Percentiles rank a stretch among this genome's conserved stretches.
These are phyloP conservation scores for Gavialis gangeticus DNA, from an alignment of 2,113 vertebrate species.

Conservation along the genomic window DNA sequence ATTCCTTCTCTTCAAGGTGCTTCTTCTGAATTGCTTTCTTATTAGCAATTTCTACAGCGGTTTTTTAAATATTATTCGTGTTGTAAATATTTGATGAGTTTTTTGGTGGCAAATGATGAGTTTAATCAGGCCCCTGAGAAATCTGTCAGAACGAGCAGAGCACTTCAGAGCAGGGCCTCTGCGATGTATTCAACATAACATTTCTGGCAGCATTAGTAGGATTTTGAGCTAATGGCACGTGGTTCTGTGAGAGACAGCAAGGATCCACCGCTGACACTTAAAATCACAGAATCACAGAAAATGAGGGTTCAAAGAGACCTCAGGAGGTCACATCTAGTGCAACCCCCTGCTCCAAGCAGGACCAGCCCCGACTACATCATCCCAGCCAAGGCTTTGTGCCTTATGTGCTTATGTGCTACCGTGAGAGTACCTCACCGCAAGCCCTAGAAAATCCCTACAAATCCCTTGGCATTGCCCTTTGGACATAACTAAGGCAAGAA, in stretches of 20 bases:
- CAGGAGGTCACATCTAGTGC: too few species aligned
- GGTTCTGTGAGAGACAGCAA: too few species aligned
- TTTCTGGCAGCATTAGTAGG: neutral
- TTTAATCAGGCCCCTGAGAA: conserved; percentile 30
- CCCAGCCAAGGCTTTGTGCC: too few species aligned
- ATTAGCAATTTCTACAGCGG: conserved; percentile 35
- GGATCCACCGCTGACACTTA: too few species aligned
- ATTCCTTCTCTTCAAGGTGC: neutral
- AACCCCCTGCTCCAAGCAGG: too few species aligned
- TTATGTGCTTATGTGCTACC: too few species aligned
- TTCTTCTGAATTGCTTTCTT: conserved; percentile 2
- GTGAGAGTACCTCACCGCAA: rapidly evolving
- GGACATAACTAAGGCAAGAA: too few species aligned
- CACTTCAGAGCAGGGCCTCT: neutral
- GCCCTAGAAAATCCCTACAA: neutral
- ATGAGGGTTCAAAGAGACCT: too few species aligned
- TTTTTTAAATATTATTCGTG: conserved; percentile 53
- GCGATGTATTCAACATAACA: neutral
- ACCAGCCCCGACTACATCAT: too few species aligned
- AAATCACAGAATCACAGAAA: too few species aligned
- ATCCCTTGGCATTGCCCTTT: too few species aligned
- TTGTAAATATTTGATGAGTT: conserved; percentile 59
- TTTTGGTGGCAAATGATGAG: conserved; percentile 44
- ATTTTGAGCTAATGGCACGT: neutral
- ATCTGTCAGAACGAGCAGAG: neutral